Conservation (phyloP, 2,113 vertebrate species). For the Hemiscyllium ocellatum region DNA sequence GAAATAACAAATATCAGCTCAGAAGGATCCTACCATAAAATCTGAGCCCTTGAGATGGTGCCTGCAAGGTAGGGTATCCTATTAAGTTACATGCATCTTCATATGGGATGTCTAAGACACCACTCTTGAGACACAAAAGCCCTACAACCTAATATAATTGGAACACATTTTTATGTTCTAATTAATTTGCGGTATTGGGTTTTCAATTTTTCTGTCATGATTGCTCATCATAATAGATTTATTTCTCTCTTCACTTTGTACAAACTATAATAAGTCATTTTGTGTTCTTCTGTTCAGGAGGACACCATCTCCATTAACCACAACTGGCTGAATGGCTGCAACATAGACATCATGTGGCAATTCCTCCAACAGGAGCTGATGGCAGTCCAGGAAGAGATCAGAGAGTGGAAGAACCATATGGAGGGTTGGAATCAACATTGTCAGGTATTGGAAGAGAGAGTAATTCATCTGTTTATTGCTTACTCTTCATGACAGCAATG, state of each 20-base stretch:
- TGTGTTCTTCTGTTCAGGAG: constrained; percentile 61
- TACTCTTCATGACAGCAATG: neutral
- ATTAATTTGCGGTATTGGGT: neutral
- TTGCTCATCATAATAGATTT: neutral
- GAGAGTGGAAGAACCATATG: constrained; percentile 75
- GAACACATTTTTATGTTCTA: neutral
- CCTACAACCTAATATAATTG: neutral
- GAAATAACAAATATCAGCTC: neutral
- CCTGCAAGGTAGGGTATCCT: neutral
- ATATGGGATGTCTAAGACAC: neutral
- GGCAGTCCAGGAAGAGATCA: constrained; percentile 76
- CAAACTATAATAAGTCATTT: constrained; percentile 25
- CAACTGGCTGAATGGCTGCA: constrained; percentile 94
- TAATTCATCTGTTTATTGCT: neutral
- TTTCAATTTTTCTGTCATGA: neutral
- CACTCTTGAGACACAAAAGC: neutral
- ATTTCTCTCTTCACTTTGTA: neutral
- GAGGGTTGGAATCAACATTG: constrained; percentile 87
- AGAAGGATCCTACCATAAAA: neutral
- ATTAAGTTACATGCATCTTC: neutral
- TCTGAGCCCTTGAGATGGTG: neutral
- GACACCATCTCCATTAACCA: constrained; percentile 96
- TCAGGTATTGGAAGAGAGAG: constrained; percentile 63
- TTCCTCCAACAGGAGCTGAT: constrained; percentile 82
- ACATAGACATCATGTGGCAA: constrained; percentile 81